A percentile compares a stretch with the other conserved stretches of the same genome.
These are phyloP conservation scores for Laticauda laticaudata DNA, from an alignment of 2,113 vertebrate species.

Conservation along the genomic window DNA sequence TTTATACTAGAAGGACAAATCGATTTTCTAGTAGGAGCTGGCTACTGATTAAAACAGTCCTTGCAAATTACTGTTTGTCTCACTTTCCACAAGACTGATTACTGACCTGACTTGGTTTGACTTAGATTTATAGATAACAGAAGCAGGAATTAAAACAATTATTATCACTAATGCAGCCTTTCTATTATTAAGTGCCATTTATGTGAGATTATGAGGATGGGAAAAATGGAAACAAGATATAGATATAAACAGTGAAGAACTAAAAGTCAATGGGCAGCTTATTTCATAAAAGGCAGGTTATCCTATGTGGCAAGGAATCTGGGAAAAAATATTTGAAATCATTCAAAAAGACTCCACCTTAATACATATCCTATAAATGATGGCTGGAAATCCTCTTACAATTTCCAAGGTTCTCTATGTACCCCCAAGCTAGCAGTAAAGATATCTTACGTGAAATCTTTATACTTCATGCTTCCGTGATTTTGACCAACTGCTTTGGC, in stretches of 20 bases:
- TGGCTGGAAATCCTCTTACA: not conserved
- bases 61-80: not conserved
- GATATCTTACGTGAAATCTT: not conserved
- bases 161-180: not conserved
- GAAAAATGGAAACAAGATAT: not conserved
- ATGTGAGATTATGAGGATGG: not conserved
- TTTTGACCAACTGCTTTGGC: not conserved
- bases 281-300: not conserved
- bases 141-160: not conserved
- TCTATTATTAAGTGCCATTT: not conserved
- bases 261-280: not conserved
- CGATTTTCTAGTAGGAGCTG: not conserved
- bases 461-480: not conserved
- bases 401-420: not conserved
- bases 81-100: not conserved
- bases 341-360: not conserved
- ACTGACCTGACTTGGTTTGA: not conserved
- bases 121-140: not conserved
- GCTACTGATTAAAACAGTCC: not conserved
- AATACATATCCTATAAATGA: not conserved
- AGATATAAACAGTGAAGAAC: not conserved
- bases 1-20: not conserved
- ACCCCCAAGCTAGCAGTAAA: not conserved
- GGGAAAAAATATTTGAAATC: not conserved
- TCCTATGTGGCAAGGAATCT: not conserved